These are phyloP conservation scores for Atta colombica DNA, from an alignment of 1,140 invertebrate genomes.

Conservation along the genomic window DNA sequence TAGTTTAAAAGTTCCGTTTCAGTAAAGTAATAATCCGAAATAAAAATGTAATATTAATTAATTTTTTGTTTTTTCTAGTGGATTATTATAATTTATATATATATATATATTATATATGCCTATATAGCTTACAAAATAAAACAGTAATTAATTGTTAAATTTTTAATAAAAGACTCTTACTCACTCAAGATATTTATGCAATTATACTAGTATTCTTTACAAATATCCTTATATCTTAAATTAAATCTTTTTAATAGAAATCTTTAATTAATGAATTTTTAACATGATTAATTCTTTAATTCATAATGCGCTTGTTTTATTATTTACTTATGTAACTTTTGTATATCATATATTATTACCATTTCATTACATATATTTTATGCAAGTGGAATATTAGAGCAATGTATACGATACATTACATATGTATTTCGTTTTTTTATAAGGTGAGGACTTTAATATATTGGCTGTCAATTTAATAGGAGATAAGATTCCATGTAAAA, in stretches of 20 bases:
- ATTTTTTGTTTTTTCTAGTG: too few species aligned
- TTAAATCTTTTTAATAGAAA: neutral
- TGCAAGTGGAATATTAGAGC: neutral
- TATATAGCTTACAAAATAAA: too few species aligned
- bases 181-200: too few species aligned
- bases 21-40: neutral
- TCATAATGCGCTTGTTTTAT: neutral
- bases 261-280: neutral
- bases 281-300: neutral
- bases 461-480: neutral
- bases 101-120: too few species aligned
- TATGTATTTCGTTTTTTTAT: neutral
- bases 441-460: neutral
- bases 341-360: neutral
- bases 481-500: slow-evolving; percentile 12
- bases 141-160: too few species aligned
- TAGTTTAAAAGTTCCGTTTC: neutral
- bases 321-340: neutral
- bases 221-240: neutral
- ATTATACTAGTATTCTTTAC: too few species aligned
- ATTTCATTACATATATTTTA: neutral
- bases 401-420: neutral
- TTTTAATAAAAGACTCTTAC: too few species aligned
- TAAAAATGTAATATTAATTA: neutral
- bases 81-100: too few species aligned